Evolutionary conservation across 2,797 vertebrate species (phyloP).

Genomic region (Rhinophrynus dorsalis): DNA sequence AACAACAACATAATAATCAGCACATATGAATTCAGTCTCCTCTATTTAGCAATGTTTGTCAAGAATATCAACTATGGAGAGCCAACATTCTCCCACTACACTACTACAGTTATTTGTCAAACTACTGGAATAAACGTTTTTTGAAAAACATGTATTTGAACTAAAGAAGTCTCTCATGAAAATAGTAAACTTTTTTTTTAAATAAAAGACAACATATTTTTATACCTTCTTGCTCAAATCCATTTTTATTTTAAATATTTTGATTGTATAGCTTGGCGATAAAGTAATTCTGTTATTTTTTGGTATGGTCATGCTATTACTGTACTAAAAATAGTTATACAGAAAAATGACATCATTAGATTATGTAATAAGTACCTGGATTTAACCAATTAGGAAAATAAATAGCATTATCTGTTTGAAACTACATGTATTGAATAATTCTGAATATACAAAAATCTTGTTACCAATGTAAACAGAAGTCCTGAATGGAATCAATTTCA

Average conservation of each 20-base stretch:
- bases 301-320: no score
- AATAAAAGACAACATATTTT: neutral
- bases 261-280: neutral
- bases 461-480: no score
- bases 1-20: conserved; percentile 21
- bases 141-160: neutral
- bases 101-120: conserved; percentile 23
- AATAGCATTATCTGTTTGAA: no score
- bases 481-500: no score
- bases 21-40: conserved; percentile 24
- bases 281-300: neutral
- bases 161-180: conserved; percentile 10
- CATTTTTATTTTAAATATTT: neutral
- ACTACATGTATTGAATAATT: no score
- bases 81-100: conserved; percentile 12
- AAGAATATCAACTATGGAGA: conserved; percentile 18
- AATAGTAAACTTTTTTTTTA: neutral
- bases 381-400: neutral
- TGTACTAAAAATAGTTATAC: no score
- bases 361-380: no score
- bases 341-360: no score
- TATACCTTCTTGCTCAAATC: neutral
- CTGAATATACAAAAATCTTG: no score
- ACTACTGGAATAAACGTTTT: conserved; percentile 16
- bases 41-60: conserved; percentile 23